Percentiles rank a stretch among this genome's conserved stretches.
Evolutionary conservation across 2,797 vertebrate genomes (phyloP).

Genomic region (Muscicapa comitata): DNA sequence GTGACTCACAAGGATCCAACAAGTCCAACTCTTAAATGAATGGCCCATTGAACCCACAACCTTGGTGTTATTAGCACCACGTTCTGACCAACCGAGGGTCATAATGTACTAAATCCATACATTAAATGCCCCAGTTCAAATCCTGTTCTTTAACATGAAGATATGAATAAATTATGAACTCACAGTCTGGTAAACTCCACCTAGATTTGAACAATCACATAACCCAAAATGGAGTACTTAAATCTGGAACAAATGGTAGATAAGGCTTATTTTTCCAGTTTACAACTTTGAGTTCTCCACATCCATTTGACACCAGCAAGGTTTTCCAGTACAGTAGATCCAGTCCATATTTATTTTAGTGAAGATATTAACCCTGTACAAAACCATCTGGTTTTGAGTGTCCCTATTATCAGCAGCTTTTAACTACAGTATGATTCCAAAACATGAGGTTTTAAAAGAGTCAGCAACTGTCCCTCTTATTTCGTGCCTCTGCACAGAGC

Average conservation of each 20-base stretch:
- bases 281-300: background rate
- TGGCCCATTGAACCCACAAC: too few relatives aligned
- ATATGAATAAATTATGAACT: background rate
- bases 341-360: background rate
- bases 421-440: background rate
- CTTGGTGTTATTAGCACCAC: background rate
- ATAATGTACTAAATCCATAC: background rate
- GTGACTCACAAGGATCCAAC: background rate
- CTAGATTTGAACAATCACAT: background rate
- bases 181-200: background rate
- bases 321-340: background rate
- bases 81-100: background rate
- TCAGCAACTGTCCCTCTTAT: background rate
- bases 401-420: background rate
- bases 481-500: accelerated
- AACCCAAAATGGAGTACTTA: background rate
- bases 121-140: background rate
- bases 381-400: background rate
- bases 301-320: background rate
- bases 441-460: background rate
- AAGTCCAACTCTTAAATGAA: background rate
- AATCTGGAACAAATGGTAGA: background rate
- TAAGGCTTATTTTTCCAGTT: background rate
- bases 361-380: background rate
- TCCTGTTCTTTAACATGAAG: background rate